phyloP scores from a whole-genome alignment of 1,140 invertebrate genomes.

The Brachionus koreanus region DNA sequence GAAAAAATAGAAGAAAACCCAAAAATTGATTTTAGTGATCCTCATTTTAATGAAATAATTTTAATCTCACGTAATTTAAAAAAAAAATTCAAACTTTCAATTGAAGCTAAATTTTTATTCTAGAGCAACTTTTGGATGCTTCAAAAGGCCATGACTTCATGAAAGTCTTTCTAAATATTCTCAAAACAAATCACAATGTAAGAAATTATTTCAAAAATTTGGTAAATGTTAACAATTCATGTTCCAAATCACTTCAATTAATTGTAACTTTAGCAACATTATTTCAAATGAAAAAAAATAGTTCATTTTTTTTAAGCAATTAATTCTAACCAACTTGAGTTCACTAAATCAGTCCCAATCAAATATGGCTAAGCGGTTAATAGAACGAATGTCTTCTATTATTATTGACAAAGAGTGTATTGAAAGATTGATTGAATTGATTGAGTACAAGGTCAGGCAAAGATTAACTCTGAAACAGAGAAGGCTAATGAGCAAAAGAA shows the following conservation, averaged over 20 bases:
- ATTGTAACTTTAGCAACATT: background rate
- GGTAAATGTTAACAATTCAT: slow-evolving; percentile 32
- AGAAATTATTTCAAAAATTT: slow-evolving; percentile 38
- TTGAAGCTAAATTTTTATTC: background rate
- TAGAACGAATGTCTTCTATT: slow-evolving; percentile 87
- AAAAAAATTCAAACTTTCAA: background rate
- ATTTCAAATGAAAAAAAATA: background rate
- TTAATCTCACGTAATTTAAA: background rate
- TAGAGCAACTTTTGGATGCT: slow-evolving; percentile 8
- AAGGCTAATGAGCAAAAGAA: slow-evolving; percentile 48
- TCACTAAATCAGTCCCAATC: slow-evolving; percentile 60
- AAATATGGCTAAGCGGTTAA: slow-evolving; percentile 85
- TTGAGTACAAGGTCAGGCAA: slow-evolving; percentile 49
- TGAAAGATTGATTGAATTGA: slow-evolving; percentile 53
- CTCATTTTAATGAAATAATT: slow-evolving; percentile 15
- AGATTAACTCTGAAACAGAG: slow-evolving; percentile 25
- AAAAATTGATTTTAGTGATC: background rate
- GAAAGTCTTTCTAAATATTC: slow-evolving; percentile 1
- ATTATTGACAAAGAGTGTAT: slow-evolving; percentile 83
- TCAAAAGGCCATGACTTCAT: slow-evolving; percentile 25
- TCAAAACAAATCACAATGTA: slow-evolving; percentile 34
- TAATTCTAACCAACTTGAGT: slow-evolving; percentile 86
- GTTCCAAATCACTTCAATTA: slow-evolving; percentile 24
- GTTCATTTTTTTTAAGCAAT: slow-evolving; percentile 65
- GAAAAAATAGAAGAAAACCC: slow-evolving; percentile 14